phyloP scores from a whole-genome alignment of 2,113 vertebrate genomes.

The Oenanthe oenanthe region DNA sequence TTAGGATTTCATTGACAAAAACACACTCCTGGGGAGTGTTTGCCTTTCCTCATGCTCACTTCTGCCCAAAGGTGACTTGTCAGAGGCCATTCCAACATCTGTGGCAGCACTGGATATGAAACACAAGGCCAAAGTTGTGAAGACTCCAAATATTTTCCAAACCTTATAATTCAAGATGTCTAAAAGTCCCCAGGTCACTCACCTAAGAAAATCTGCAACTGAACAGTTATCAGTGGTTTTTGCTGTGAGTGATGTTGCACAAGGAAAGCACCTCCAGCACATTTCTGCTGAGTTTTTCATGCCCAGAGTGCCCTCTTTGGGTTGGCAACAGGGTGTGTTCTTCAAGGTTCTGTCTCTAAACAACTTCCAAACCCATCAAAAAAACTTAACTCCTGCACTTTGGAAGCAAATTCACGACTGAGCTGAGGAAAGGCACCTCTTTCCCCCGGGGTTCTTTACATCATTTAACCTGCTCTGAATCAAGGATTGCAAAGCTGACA shows the following conservation, averaged over 20 bases:
- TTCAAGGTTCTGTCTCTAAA: background rate
- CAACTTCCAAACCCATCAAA: background rate
- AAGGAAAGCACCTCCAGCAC: background rate
- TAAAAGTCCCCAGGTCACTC: background rate
- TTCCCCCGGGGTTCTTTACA: background rate
- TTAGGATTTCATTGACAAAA: background rate
- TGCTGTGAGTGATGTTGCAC: background rate
- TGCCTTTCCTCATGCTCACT: background rate
- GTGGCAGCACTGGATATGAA: background rate
- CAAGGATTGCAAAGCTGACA: background rate
- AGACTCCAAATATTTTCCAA: background rate
- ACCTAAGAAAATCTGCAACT: background rate
- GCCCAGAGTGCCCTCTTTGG: constrained; percentile 55
- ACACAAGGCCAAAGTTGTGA: background rate
- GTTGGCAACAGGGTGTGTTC: background rate
- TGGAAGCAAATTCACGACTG: background rate
- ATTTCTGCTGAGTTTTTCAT: background rate
- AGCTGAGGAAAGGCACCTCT: background rate
- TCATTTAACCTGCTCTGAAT: background rate
- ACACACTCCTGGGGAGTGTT: background rate
- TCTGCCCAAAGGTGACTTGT: background rate
- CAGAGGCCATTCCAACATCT: background rate
- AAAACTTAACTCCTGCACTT: background rate
- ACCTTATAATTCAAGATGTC: background rate
- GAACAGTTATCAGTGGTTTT: rapidly evolving